Evolutionary conservation across 2,888 invertebrate genomes (phyloP).

Genomic region (Heliconius cydno): DNA sequence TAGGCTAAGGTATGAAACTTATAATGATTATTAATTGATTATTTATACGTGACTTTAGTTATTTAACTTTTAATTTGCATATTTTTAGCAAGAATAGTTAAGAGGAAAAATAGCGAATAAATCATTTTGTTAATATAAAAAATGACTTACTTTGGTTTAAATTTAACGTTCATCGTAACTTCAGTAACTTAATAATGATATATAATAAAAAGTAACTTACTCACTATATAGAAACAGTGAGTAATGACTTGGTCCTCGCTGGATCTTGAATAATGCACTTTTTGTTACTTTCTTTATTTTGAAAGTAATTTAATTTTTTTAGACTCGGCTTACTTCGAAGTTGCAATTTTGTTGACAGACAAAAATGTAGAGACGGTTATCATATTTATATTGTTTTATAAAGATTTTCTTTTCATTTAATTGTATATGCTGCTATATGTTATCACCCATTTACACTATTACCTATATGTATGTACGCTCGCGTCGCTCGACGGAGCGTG

Average conservation of each 20-base stretch:
- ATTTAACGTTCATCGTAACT: neutral
- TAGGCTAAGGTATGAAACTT: constrained; percentile 61
- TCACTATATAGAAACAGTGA: constrained; percentile 22
- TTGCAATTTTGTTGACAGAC: constrained; percentile 17
- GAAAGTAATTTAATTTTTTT: constrained; percentile 62
- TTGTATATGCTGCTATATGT: constrained; percentile 6
- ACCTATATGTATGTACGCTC: constrained; percentile 38
- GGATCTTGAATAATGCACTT: constrained; percentile 65
- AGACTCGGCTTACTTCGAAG: neutral
- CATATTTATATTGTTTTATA: neutral
- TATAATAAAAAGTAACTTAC: constrained; percentile 12
- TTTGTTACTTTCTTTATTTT: constrained; percentile 63
- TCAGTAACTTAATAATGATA: constrained; percentile 18
- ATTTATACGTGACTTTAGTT: constrained; percentile 62
- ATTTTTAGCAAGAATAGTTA: neutral
- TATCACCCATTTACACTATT: neutral
- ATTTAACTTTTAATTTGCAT: neutral
- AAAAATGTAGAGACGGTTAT: constrained; percentile 4
- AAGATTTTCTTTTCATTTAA: neutral
- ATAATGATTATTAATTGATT: constrained; percentile 78
- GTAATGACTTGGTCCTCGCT: constrained; percentile 19
- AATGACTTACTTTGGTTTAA: neutral
- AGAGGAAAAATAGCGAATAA: neutral
- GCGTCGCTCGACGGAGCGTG: constrained; percentile 76
- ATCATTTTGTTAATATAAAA: neutral